Conservation (phyloP, 1,140 invertebrate genomes). For the Drosophila erecta region DNA sequence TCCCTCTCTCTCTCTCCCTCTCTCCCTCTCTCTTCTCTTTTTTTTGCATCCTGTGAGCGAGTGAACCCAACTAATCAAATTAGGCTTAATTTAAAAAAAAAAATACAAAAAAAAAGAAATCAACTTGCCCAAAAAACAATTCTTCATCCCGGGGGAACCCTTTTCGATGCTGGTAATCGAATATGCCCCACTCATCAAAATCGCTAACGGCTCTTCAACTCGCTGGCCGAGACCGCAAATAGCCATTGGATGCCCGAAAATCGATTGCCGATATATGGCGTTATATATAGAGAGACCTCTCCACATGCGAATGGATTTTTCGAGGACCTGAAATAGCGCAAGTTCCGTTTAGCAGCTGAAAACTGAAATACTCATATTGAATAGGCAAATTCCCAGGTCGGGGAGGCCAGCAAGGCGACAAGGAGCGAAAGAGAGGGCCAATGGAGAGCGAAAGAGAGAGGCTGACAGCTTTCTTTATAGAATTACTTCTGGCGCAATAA, state of each 20-base stretch:
- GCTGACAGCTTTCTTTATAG: slow-evolving; percentile 74
- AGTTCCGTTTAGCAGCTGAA: slow-evolving; percentile 49
- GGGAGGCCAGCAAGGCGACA: slow-evolving; percentile 6
- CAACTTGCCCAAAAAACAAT: slow-evolving; percentile 49
- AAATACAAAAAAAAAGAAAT: slow-evolving; percentile 35
- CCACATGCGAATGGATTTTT: slow-evolving; percentile 54
- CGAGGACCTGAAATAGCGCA: slow-evolving; percentile 64
- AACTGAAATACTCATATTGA: slow-evolving; percentile 50
- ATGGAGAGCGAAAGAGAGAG: slow-evolving; percentile 8
- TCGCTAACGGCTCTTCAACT: slow-evolving; percentile 51
- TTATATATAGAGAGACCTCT: slow-evolving; percentile 19
- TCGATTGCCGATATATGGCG: slow-evolving; percentile 56
- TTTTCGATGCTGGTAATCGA: slow-evolving; percentile 80
- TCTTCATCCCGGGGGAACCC: slow-evolving; percentile 25
- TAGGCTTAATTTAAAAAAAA: slow-evolving; percentile 69
- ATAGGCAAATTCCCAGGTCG: slow-evolving; percentile 55
- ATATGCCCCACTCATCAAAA: slow-evolving; percentile 48
- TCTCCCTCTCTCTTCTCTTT: background rate
- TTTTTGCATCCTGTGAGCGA: slow-evolving; percentile 45
- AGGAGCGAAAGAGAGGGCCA: background rate
- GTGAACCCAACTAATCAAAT: slow-evolving; percentile 80
- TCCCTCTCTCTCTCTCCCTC: background rate
- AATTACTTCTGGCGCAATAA: slow-evolving; percentile 83
- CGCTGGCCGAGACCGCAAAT: slow-evolving; percentile 73
- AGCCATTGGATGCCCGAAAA: slow-evolving; percentile 54